Evolutionary conservation across 2,797 vertebrate species (phyloP).

Genomic region (Anisognathus igniventris): DNA sequence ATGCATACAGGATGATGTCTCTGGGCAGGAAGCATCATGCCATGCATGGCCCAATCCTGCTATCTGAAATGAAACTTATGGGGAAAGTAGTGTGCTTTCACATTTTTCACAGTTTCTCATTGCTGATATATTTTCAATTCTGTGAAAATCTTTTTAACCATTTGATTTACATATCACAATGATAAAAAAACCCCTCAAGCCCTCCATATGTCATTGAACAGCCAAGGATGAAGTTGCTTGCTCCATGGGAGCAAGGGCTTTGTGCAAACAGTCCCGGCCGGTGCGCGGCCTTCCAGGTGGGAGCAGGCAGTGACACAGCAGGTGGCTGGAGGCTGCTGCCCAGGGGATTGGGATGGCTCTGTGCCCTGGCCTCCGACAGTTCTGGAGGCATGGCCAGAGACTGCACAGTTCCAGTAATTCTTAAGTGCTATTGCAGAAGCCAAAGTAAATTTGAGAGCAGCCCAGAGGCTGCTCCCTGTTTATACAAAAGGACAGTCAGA

Average conservation of each 20-base stretch:
- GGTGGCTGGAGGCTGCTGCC: neutral
- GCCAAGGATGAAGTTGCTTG: neutral
- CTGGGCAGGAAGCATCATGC: neutral
- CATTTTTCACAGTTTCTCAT: neutral
- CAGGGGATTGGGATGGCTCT: neutral
- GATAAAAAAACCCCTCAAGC: neutral
- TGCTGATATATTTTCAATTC: neutral
- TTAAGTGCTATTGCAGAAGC: constrained; percentile 32
- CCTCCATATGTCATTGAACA: neutral
- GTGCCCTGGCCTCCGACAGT: neutral
- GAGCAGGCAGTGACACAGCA: neutral
- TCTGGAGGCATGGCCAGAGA: neutral
- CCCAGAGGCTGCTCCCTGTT: constrained; percentile 28
- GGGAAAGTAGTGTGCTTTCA: neutral
- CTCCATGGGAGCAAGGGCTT: neutral
- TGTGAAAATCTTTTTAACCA: neutral
- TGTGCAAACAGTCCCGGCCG: fast-evolving
- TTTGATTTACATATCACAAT: neutral
- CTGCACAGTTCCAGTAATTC: constrained; percentile 31
- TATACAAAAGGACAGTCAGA: constrained; percentile 21
- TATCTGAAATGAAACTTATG: neutral
- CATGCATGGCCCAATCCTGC: fast-evolving
- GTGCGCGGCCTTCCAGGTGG: fast-evolving
- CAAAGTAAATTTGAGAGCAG: constrained; percentile 45
- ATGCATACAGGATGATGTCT: neutral